Evolutionary conservation across 2,113 vertebrate genomes (phyloP).

Genomic region (Oreocharis arfaki): DNA sequence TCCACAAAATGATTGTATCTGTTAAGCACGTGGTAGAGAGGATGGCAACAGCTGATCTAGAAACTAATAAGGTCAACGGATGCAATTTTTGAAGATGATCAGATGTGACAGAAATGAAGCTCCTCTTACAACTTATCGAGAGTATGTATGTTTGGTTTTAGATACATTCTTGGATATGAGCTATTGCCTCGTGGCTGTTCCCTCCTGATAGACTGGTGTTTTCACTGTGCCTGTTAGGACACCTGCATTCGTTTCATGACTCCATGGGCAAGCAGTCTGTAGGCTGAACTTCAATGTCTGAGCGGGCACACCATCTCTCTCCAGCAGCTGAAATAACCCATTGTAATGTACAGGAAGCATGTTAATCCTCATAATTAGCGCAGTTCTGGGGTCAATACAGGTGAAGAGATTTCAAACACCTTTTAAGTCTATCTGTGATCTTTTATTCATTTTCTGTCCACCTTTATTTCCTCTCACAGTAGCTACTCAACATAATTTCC

Average conservation of each 20-base stretch:
- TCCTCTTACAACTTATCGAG: background rate
- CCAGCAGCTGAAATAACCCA: slow-evolving; percentile 8
- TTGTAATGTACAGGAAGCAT: slow-evolving; percentile 32
- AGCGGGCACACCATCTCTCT: slow-evolving; percentile 25
- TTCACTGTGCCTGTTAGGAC: background rate
- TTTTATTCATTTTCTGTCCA: slow-evolving; percentile 21
- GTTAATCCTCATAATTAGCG: slow-evolving; percentile 58
- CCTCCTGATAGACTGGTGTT: background rate
- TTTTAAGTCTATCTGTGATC: slow-evolving; percentile 40
- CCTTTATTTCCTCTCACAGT: slow-evolving; percentile 9
- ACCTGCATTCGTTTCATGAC: background rate
- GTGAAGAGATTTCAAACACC: slow-evolving; percentile 16
- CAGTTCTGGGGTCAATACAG: slow-evolving; percentile 2
- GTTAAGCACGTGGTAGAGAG: background rate
- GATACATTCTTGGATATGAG: background rate
- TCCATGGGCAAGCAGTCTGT: background rate
- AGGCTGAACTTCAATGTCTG: slow-evolving; percentile 2
- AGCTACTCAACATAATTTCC: background rate
- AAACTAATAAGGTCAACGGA: background rate
- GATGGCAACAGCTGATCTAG: background rate
- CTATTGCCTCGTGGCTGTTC: background rate
- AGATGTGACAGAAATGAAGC: background rate
- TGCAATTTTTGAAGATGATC: background rate
- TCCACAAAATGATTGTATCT: background rate
- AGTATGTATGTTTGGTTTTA: background rate